Percentiles rank a stretch among this genome's conserved stretches.
Conservation (phyloP, 2,888 invertebrate species). For the Acanthopleura granulata region DNA sequence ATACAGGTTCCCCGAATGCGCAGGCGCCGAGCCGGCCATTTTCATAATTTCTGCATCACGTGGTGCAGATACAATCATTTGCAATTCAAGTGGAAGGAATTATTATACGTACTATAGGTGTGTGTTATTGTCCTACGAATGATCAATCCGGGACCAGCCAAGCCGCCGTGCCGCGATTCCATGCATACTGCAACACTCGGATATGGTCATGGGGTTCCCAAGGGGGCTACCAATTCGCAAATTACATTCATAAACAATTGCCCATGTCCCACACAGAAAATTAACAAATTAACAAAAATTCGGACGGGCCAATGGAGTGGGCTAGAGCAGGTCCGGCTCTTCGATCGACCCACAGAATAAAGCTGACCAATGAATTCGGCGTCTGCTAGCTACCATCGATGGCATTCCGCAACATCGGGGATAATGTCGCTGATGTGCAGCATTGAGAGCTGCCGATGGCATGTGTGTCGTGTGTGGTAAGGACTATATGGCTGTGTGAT, state of each 20-base stretch:
- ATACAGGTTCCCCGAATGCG: background rate
- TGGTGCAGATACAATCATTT: background rate
- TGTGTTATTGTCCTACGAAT: background rate
- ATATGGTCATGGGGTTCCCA: background rate
- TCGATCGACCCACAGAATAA: conserved; percentile 11
- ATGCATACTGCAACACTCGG: conserved; percentile 9
- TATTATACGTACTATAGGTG: conserved; percentile 8
- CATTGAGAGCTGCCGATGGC: background rate
- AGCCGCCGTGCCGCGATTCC: background rate
- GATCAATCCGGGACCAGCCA: background rate
- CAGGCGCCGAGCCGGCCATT: background rate
- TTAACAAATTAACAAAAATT: conserved; percentile 20
- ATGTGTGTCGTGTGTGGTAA: too few species aligned
- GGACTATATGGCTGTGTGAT: too few species aligned
- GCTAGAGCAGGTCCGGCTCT: background rate
- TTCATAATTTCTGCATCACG: conserved; percentile 16
- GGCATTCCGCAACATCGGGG: conserved; percentile 11
- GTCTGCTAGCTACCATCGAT: background rate
- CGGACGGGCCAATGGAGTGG: background rate
- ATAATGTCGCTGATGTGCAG: background rate
- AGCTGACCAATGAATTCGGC: conserved; percentile 17
- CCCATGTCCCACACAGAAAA: background rate
- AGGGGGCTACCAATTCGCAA: conserved; percentile 10
- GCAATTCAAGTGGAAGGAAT: conserved; percentile 16
- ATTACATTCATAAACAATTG: conserved; percentile 18